Evolutionary conservation across 2,797 vertebrate species (phyloP).

Genomic region (Oryzias sinensis): DNA sequence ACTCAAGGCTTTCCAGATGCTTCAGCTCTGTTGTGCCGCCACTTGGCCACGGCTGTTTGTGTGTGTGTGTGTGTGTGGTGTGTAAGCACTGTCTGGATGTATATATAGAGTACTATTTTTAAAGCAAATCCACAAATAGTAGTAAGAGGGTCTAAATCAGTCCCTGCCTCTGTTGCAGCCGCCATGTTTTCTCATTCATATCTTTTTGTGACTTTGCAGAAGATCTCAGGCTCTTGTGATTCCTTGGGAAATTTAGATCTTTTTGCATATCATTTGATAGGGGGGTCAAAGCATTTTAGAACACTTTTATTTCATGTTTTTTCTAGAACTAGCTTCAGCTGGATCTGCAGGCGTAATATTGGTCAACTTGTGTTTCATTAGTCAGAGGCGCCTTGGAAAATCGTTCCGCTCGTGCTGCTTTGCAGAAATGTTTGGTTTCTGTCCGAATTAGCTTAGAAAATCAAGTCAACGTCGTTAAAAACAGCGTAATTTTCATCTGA

Average conservation of each 20-base stretch:
- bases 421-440: neutral
- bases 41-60: slow-evolving; percentile 46
- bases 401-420: slow-evolving; percentile 13
- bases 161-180: slow-evolving; percentile 65
- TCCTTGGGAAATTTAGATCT: slow-evolving; percentile 12
- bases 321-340: neutral
- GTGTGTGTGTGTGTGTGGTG: slow-evolving; percentile 33
- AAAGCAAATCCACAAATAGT: slow-evolving; percentile 72
- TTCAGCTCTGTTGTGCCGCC: slow-evolving; percentile 42
- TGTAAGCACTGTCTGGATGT: slow-evolving; percentile 51
- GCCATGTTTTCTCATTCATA: slow-evolving; percentile 71
- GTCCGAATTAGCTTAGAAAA: neutral
- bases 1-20: slow-evolving; percentile 47
- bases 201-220: slow-evolving; percentile 54
- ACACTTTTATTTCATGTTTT: slow-evolving; percentile 37
- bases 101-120: slow-evolving; percentile 79
- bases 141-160: slow-evolving; percentile 73
- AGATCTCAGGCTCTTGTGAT: slow-evolving; percentile 19
- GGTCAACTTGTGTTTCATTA: no score
- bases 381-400: slow-evolving; percentile 1
- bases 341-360: no score
- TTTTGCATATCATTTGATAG: slow-evolving; percentile 7
- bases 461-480: neutral
- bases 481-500: slow-evolving; percentile 5
- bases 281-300: neutral